phyloP scores from a whole-genome alignment of 1,140 invertebrate species.

The Myzus persicae region DNA sequence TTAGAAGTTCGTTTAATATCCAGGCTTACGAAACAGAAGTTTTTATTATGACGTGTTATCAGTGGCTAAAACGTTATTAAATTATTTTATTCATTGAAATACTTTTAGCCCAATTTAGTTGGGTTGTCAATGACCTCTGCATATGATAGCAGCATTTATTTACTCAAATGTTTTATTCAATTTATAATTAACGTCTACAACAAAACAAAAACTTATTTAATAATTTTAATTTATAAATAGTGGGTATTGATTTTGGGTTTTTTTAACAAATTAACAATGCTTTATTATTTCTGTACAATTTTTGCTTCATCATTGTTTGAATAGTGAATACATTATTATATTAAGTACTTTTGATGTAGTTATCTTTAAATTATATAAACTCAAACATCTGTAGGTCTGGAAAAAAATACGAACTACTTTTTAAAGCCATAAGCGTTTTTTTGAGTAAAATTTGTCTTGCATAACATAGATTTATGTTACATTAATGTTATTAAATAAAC shows the following conservation, averaged over 20 bases:
- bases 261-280: neutral
- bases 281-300: neutral
- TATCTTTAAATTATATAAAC: neutral
- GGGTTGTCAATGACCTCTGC: neutral
- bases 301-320: neutral
- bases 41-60: neutral
- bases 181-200: neutral
- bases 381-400: neutral
- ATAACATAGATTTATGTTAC: conserved; percentile 49
- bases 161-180: too few relatives aligned
- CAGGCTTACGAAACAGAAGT: neutral
- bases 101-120: neutral
- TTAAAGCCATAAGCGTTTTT: conserved; percentile 44
- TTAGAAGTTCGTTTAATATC: neutral
- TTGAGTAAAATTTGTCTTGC: conserved; percentile 31
- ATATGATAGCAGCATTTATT: neutral
- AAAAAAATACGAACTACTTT: conserved; percentile 30
- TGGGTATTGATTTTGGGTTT: neutral
- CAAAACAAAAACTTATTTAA: neutral
- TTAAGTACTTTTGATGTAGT: neutral
- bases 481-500: conserved; percentile 34
- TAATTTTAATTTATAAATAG: too few relatives aligned
- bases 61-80: neutral
- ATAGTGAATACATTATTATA: neutral
- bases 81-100: neutral